A percentile compares a stretch with the other conserved stretches of the same genome.
Evolutionary conservation across 1,140 invertebrate genomes (phyloP).

Genomic region (Tetramorium parvispinum): DNA sequence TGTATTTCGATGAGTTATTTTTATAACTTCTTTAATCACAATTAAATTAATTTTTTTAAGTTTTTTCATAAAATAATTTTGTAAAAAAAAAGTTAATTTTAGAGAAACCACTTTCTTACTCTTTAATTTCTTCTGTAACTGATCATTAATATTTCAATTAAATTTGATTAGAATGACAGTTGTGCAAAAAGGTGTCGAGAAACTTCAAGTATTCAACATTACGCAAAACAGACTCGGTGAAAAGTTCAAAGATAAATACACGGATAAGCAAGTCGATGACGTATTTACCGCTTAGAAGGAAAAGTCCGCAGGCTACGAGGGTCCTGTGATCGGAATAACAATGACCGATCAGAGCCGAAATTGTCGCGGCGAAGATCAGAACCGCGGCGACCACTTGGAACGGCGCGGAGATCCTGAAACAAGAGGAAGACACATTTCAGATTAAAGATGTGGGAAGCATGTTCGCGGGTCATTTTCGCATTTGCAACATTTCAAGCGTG

Average conservation of each 20-base stretch:
- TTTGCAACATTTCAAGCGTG: not conserved
- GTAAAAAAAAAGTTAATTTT: too few relatives aligned
- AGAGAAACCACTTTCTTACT: not conserved
- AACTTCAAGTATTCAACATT: not conserved
- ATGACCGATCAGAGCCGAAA: conserved; percentile 88
- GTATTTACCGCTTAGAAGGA: conserved; percentile 88
- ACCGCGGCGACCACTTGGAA: conserved; percentile 87
- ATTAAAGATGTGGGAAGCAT: not conserved
- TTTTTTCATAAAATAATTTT: too few relatives aligned
- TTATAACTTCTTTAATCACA: not conserved
- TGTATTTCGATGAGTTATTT: not conserved
- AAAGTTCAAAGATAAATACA: not conserved
- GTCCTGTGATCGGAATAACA: conserved; percentile 89
- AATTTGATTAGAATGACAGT: not conserved
- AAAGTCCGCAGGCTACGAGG: conserved; percentile 88
- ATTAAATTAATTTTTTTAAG: too few relatives aligned
- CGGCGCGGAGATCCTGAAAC: conserved; percentile 88
- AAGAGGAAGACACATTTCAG: conserved; percentile 45
- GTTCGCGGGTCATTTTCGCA: not conserved
- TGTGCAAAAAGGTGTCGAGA: not conserved
- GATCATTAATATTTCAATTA: not conserved
- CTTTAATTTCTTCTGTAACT: not conserved
- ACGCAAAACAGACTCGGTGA: not conserved
- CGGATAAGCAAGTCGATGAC: not conserved
- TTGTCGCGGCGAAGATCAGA: conserved; percentile 86